phyloP scores from a whole-genome alignment of 2,797 vertebrate genomes.

The Sebastiscus tertius region DNA sequence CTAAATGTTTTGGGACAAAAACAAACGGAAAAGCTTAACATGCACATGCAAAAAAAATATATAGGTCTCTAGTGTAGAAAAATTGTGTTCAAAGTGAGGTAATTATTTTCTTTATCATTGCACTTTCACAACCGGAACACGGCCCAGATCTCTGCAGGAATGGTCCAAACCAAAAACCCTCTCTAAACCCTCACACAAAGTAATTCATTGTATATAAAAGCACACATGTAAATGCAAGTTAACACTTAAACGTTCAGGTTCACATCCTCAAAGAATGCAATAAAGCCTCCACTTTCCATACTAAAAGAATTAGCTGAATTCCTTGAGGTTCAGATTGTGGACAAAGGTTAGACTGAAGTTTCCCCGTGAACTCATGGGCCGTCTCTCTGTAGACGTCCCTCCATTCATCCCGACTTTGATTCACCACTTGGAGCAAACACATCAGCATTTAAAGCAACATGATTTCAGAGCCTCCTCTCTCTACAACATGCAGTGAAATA shows the following conservation, averaged over 20 bases:
- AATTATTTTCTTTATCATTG: conserved; percentile 34
- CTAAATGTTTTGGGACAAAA: conserved; percentile 42
- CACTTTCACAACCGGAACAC: conserved; percentile 25
- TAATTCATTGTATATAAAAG: conserved; percentile 68
- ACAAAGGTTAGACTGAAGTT: conserved; percentile 71
- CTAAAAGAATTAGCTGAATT: conserved; percentile 74
- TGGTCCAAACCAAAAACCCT: conserved; percentile 41
- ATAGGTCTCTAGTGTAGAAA: not conserved
- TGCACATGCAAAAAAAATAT: conserved; percentile 19
- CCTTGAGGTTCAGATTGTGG: conserved; percentile 70
- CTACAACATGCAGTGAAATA: conserved; percentile 64
- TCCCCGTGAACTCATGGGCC: conserved; percentile 41
- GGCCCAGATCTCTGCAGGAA: conserved; percentile 24
- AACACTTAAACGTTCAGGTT: conserved; percentile 65
- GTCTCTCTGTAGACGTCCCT: conserved; percentile 40
- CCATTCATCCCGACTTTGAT: conserved; percentile 50
- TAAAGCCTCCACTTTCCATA: conserved; percentile 73
- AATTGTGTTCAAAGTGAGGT: conserved; percentile 18
- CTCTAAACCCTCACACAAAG: conserved; percentile 65
- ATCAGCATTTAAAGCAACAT: conserved; percentile 53
- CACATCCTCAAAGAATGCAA: conserved; percentile 72
- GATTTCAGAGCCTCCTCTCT: conserved; percentile 51
- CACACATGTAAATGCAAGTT: conserved; percentile 65
- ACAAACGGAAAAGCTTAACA: conserved; percentile 20
- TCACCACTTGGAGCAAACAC: conserved; percentile 52